Percentiles rank a stretch among this genome's conserved stretches.
These are phyloP conservation scores for Cottus gobio DNA, from an alignment of 2,113 vertebrate species.

Conservation along the genomic window DNA sequence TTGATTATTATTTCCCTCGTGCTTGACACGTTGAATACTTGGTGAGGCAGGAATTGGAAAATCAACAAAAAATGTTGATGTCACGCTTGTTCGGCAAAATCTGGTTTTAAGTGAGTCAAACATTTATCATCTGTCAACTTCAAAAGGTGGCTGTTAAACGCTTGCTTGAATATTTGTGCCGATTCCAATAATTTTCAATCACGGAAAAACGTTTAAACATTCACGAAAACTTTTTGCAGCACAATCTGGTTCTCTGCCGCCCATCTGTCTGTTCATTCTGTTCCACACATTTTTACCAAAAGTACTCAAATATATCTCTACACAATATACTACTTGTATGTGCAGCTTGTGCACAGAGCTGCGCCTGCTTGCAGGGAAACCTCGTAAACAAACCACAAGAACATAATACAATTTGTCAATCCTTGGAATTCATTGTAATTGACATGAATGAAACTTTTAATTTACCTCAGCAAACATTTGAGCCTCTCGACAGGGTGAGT, in stretches of 20 bases:
- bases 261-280: neutral
- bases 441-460: neutral
- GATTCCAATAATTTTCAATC: neutral
- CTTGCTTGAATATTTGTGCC: neutral
- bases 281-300: neutral
- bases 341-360: neutral
- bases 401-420: neutral
- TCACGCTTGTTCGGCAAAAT: neutral
- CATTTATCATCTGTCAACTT: neutral
- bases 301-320: neutral
- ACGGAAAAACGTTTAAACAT: neutral
- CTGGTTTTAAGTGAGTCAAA: neutral
- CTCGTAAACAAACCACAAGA: neutral
- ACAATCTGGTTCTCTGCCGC: neutral
- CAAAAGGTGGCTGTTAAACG: neutral
- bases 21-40: conserved; percentile 33
- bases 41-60: conserved; percentile 26
- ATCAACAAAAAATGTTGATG: conserved; percentile 21
- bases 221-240: neutral
- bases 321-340: neutral
- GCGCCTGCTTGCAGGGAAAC: neutral
- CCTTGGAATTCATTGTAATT: neutral
- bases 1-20: conserved; percentile 36
- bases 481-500: neutral
- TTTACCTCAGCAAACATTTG: neutral